Evolutionary conservation across 2,888 invertebrate genomes (phyloP), one percentile per base, ranked within the genome.

Genomic region (Drosophila antonietae): DNA sequence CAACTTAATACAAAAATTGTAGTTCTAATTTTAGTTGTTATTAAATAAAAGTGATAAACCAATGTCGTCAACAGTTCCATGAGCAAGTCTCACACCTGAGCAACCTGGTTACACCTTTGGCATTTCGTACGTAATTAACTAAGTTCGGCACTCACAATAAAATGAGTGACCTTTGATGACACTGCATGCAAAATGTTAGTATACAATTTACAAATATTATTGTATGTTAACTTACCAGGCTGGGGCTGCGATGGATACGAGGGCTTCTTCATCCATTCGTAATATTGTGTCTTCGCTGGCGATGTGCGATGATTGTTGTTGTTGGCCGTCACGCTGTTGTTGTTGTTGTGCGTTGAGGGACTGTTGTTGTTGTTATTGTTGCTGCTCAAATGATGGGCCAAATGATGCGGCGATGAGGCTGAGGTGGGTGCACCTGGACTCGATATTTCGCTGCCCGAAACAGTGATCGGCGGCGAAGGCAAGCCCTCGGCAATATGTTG

Each of bases 191-290:
- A 39, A 53, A 53, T 39, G 23, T 53, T 53, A 53, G 53, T 53
- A 23, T 53, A 53, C 10, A 0, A 44, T 20, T 2, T n/a, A 5
- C 8, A 1, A 18, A 14, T 31, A 47, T n/a, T 2, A 15, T 14
- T 39, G 28, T n/a, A 20, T 23, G 52, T 37, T 23, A 53, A 15
- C 91, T 91, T 79, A 97, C 97, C 97, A 93, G 97, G 97, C 93
- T 96, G 97, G 3, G 96, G 96, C 90, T 97, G 97, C 76, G 94
- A 95, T 90, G 97, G 96, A 92, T 97, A 97, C 59, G 96, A 95
- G 0, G 96, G 96, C 92, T 97, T 97, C 93, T 97, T 97, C 95
- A 98, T 97, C 98, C 98, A 98, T 87, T 97, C 97, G 92, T 95
- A 98, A 65, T 90, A 92, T 91, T 95, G 97, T 0, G 97, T 97